Evolutionary conservation across 2,888 invertebrate species (phyloP), one percentile per base, ranked within the genome.

Genomic region (Boloria selene): DNA sequence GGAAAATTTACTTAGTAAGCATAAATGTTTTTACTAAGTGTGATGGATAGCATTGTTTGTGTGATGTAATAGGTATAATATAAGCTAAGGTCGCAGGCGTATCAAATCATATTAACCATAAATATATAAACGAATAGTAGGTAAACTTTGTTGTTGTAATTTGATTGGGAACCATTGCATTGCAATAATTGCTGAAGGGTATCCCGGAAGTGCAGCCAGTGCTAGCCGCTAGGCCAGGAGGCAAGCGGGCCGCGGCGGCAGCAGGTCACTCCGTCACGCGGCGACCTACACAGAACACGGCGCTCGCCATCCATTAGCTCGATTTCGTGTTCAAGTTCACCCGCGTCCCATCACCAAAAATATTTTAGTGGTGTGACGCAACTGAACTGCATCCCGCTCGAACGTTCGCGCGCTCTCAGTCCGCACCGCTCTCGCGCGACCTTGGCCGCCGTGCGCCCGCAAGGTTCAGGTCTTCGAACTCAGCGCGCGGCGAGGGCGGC

Each of bases 391-490:
- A 85, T 88, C 91, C 85, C 86, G 80, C 86, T 89, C 88, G 80
- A 81, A 81, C 88, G 79, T 79, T 77, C 70, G 70, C 75, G 76
- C 77, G 78, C 79, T 78, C 82, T 82, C 87, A 85, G 87, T 89
- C 90, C 82, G 84, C 79, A 81, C 86, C 85, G 88, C 85, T 90
- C 90, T 84, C 92, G 88, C 88, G 87, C 94, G 94, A 94, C 94
- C 95, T 94, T 95, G 94, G 94, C 95, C 94, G 95, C 95, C 94
- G 95, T 94, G 95, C 95, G 95, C 95, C 95, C 95, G 95, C 96
- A 96, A 96, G 96, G 96, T 95, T 95, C 95, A 93, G 94, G 95
- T 94, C 95, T 95, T 95, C 95, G 95, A 95, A 95, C 95, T 94
- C 90, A 73, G 79, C 79, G 83, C 75, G 88, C 77, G 82, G 83